These are phyloP conservation scores for Lochmaea crataegi DNA, from an alignment of 2,888 invertebrate genomes.

Conservation along the genomic window DNA sequence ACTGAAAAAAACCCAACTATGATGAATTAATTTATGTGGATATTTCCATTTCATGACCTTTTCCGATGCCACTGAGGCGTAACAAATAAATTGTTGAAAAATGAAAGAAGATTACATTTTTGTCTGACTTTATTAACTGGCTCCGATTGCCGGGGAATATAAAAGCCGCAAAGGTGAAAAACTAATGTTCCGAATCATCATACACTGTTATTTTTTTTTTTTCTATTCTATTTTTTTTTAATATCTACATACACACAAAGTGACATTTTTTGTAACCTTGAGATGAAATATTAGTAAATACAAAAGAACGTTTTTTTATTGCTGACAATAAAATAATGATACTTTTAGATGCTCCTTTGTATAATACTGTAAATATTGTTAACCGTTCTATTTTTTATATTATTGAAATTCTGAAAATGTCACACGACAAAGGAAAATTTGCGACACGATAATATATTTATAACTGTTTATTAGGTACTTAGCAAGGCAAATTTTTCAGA, in stretches of 20 bases:
- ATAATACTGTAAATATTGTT: too few relatives aligned
- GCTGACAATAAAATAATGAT: too few relatives aligned
- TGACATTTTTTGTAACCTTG: too few relatives aligned
- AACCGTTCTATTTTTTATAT: too few relatives aligned
- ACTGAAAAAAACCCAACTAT: constrained; percentile 53
- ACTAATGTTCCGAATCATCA: neutral
- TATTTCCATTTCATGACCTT: constrained; percentile 38
- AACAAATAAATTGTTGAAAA: constrained; percentile 21
- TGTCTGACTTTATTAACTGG: constrained; percentile 5
- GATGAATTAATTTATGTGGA: constrained; percentile 45
- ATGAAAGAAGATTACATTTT: constrained; percentile 13
- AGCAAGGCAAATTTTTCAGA: constrained; percentile 13
- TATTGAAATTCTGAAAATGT: neutral
- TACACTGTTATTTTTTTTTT: too few relatives aligned
- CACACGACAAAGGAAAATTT: neutral
- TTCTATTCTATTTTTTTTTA: too few relatives aligned
- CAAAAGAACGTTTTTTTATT: too few relatives aligned
- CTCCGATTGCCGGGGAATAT: neutral
- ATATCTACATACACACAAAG: too few relatives aligned
- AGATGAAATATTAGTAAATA: too few relatives aligned
- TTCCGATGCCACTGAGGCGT: constrained; percentile 28
- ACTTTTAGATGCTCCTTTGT: too few relatives aligned
- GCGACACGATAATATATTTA: neutral
- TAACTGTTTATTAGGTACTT: neutral
- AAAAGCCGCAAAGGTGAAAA: constrained; percentile 1